Conservation (phyloP, 2,113 vertebrate species). For the Cottus gobio region DNA sequence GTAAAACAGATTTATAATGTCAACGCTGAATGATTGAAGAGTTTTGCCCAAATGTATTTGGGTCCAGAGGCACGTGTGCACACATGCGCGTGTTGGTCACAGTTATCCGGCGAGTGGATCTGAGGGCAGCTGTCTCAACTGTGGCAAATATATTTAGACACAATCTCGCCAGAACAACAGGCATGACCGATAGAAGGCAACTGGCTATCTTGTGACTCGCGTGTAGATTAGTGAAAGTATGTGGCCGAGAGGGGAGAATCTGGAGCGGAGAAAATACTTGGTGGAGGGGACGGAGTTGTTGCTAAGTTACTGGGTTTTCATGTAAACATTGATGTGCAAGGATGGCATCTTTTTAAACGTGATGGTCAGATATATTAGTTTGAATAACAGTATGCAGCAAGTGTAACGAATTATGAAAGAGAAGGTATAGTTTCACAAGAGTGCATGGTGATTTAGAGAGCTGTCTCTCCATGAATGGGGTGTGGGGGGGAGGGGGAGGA, state of each 20-base stretch:
- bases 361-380: no score
- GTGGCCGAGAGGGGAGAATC: slow-evolving; percentile 34
- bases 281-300: not conserved
- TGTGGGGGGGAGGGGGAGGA: no score
- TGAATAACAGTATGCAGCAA: not conserved
- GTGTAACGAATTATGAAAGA: not conserved
- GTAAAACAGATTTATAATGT: not conserved
- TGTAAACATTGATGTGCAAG: not conserved
- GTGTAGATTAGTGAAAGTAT: slow-evolving; percentile 66
- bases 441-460: not conserved
- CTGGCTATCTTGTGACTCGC: slow-evolving; percentile 76
- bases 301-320: slow-evolving; percentile 8
- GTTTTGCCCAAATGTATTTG: slow-evolving; percentile 32
- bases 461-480: not conserved
- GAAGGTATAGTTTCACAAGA: not conserved
- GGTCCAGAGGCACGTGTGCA: slow-evolving; percentile 60
- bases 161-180: slow-evolving; percentile 77
- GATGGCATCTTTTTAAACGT: not conserved
- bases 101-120: slow-evolving; percentile 56
- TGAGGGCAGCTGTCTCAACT: slow-evolving; percentile 75
- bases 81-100: slow-evolving; percentile 54
- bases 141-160: slow-evolving; percentile 78
- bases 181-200: slow-evolving; percentile 68
- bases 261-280: slow-evolving; percentile 8
- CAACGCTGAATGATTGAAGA: not conserved